phyloP scores from a whole-genome alignment of 1,140 invertebrate species.

The Teleopsis dalmanni region DNA sequence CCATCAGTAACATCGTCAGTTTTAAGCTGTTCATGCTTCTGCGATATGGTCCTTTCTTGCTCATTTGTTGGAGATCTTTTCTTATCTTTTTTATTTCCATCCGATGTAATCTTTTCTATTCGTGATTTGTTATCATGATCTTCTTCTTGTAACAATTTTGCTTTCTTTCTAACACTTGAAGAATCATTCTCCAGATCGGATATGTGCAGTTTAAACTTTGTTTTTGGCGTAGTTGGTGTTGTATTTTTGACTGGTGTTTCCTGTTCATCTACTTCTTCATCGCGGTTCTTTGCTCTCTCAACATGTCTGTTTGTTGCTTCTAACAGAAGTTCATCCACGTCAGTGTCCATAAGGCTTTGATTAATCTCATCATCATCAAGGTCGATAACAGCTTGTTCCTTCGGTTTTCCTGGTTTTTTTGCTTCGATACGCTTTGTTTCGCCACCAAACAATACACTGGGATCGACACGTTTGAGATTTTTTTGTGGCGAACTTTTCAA shows the following conservation, averaged over 20 bases:
- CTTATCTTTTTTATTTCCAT: not conserved
- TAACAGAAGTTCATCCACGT: conserved; percentile 18
- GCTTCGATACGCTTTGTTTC: conserved; percentile 29
- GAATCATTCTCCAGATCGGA: not conserved
- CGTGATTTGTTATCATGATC: not conserved
- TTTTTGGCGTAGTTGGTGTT: not conserved
- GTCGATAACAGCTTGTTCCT: conserved; percentile 14
- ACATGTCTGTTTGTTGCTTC: not conserved
- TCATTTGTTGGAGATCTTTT: not conserved
- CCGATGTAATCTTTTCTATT: not conserved
- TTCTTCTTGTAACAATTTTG: not conserved
- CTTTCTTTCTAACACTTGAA: conserved; percentile 1
- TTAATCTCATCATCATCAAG: conserved; percentile 26
- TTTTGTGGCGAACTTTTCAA: conserved; percentile 13
- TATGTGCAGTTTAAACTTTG: not conserved
- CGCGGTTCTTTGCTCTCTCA: not conserved
- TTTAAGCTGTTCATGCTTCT: not conserved
- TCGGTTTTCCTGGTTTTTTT: conserved; percentile 19
- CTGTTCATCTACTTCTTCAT: not conserved
- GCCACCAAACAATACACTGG: conserved; percentile 29
- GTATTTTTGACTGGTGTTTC: conserved; percentile 1
- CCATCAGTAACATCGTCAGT: not conserved
- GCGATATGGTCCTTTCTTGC: not conserved
- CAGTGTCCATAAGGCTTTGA: conserved; percentile 31
- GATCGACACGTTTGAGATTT: conserved; percentile 24